Percentiles rank a stretch among this genome's conserved stretches.
These are phyloP conservation scores for Synchiropus splendidus DNA, from an alignment of 2,113 vertebrate species.

Conservation along the genomic window DNA sequence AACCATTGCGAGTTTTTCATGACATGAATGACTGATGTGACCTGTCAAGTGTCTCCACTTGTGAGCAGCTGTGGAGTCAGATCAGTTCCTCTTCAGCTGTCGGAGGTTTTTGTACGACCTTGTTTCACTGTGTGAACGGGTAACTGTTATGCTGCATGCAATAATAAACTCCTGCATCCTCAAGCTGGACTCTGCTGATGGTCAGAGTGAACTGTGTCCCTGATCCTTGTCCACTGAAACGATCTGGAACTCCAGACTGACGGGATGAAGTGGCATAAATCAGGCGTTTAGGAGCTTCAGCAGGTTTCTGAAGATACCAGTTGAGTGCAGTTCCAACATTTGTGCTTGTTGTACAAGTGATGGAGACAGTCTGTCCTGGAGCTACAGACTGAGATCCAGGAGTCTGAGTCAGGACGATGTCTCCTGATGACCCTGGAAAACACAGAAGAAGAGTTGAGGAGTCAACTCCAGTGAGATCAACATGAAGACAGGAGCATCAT, in stretches of 20 bases:
- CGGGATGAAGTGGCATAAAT: accelerated
- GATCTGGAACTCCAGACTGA: slow-evolving; percentile 10
- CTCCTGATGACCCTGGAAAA: slow-evolving; percentile 22
- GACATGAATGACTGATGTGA: too few relatives aligned
- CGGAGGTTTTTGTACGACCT: slow-evolving; percentile 45
- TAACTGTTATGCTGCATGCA: neutral
- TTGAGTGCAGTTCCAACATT: slow-evolving; percentile 5
- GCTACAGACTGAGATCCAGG: slow-evolving; percentile 23
- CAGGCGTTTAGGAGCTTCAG: slow-evolving; percentile 45
- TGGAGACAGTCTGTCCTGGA: slow-evolving; percentile 23
- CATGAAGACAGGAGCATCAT: too few relatives aligned
- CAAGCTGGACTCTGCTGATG: slow-evolving; percentile 19
- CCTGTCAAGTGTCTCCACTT: too few relatives aligned
- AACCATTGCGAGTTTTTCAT: too few relatives aligned
- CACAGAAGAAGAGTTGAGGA: too few relatives aligned
- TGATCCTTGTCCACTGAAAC: slow-evolving; percentile 41
- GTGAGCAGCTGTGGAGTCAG: too few relatives aligned
- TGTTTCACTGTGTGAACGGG: slow-evolving; percentile 41
- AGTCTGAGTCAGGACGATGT: slow-evolving; percentile 24
- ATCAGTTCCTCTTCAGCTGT: too few relatives aligned
- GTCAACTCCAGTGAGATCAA: too few relatives aligned
- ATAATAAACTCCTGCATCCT: slow-evolving; percentile 43
- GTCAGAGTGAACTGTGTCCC: slow-evolving; percentile 36
- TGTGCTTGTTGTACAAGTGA: slow-evolving; percentile 24
- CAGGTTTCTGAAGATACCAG: slow-evolving; percentile 53